Evolutionary conservation across 2,113 vertebrate genomes (phyloP).

Genomic region (Ptychochromis oligacanthus): DNA sequence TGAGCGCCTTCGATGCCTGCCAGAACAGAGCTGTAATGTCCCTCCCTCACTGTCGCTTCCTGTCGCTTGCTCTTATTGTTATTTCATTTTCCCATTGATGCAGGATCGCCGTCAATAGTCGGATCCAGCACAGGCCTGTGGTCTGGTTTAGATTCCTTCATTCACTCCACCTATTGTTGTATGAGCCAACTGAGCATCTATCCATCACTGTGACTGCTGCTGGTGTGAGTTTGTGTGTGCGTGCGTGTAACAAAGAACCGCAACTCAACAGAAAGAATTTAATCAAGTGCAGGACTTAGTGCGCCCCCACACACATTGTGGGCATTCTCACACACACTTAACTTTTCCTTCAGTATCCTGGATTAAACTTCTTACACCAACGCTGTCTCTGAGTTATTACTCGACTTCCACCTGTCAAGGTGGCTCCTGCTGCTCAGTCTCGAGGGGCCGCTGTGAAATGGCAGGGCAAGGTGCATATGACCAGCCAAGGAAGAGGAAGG

Average conservation of each 20-base stretch:
- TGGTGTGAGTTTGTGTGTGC: neutral
- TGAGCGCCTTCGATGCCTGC: slow-evolving; percentile 13
- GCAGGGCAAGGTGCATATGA: neutral
- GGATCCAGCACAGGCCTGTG: neutral
- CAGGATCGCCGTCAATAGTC: neutral
- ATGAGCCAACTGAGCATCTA: slow-evolving; percentile 21
- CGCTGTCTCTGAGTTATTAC: neutral
- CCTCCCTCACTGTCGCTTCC: neutral
- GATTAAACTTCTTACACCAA: slow-evolving; percentile 40
- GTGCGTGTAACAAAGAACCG: neutral
- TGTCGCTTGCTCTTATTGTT: slow-evolving; percentile 9
- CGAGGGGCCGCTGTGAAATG: neutral
- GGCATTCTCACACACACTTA: neutral
- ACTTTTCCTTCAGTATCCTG: neutral
- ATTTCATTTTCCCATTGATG: slow-evolving; percentile 32
- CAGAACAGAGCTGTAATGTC: neutral
- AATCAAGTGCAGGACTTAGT: slow-evolving; percentile 33
- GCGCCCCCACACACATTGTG: neutral
- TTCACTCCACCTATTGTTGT: slow-evolving; percentile 44
- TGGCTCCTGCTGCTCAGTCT: neutral
- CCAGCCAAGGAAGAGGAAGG: neutral
- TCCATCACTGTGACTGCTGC: slow-evolving; percentile 50
- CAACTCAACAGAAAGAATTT: slow-evolving; percentile 43
- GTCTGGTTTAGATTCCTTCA: slow-evolving; percentile 21
- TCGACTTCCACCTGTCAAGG: neutral